phyloP scores from a whole-genome alignment of 2,797 vertebrate species.

The Eremophila alpestris region DNA sequence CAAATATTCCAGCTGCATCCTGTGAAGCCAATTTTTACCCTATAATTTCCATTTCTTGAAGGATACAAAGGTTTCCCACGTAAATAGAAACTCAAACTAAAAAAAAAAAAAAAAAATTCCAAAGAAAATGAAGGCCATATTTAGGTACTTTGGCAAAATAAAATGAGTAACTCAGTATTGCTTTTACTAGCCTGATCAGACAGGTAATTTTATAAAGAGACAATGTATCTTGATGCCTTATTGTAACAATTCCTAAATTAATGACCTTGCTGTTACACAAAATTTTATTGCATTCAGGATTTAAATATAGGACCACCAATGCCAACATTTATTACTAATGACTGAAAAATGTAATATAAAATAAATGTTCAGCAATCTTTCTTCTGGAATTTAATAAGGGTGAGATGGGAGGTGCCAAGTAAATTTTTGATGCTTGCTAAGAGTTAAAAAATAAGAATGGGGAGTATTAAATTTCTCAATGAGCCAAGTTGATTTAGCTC shows the following conservation, averaged over 20 bases:
- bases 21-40: background rate
- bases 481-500: too few species aligned
- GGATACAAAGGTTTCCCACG: background rate
- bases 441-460: background rate
- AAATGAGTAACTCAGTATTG: background rate
- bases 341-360: background rate
- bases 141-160: background rate
- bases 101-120: background rate
- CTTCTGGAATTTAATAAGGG: background rate
- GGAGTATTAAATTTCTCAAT: too few species aligned
- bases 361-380: background rate
- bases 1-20: background rate
- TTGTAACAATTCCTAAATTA: background rate
- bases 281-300: background rate
- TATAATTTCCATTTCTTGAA: background rate
- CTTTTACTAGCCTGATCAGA: background rate
- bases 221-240: background rate
- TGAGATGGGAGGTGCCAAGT: background rate
- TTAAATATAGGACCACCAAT: background rate
- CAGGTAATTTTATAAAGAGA: background rate
- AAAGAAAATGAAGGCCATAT: background rate
- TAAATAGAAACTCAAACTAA: background rate
- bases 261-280: background rate
- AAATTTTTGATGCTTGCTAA: background rate
- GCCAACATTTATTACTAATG: background rate